Conservation (phyloP, 2,797 vertebrate species). For the Galaxias olidus region DNA sequence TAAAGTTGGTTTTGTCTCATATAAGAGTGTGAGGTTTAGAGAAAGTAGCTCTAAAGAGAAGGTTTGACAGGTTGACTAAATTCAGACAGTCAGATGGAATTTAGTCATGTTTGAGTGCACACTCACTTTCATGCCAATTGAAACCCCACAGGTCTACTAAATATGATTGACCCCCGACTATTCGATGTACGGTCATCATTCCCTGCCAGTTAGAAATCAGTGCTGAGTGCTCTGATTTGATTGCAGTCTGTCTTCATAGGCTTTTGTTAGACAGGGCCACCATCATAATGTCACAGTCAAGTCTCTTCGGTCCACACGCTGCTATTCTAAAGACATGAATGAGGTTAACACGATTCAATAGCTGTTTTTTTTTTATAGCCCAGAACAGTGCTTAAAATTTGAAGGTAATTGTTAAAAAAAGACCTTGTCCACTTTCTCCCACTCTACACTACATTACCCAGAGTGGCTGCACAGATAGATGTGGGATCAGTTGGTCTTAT, state of each 20-base stretch:
- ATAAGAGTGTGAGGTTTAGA: neutral
- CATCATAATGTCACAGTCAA: too few relatives aligned
- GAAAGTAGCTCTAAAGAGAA: neutral
- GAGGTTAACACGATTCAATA: slow-evolving; percentile 13
- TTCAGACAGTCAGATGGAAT: neutral
- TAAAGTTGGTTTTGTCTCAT: neutral
- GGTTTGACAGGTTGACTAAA: too few relatives aligned
- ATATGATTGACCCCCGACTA: neutral
- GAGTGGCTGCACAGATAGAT: slow-evolving; percentile 28
- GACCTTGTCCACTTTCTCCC: slow-evolving; percentile 32
- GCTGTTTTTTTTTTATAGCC: slow-evolving; percentile 14
- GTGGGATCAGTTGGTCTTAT: neutral
- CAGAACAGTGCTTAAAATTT: slow-evolving; percentile 14
- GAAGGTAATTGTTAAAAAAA: neutral
- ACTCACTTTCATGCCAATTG: neutral
- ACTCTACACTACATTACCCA: slow-evolving; percentile 18
- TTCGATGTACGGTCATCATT: slow-evolving; percentile 13
- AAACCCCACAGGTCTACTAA: neutral
- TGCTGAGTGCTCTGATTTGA: neutral
- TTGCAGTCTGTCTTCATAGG: neutral
- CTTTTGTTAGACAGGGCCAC: too few relatives aligned
- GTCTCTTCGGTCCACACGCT: neutral
- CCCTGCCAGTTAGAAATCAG: neutral
- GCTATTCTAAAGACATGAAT: neutral
- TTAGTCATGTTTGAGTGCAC: neutral